Evolutionary conservation across 2,888 invertebrate species (phyloP).

Genomic region (Homarus gammarus): DNA sequence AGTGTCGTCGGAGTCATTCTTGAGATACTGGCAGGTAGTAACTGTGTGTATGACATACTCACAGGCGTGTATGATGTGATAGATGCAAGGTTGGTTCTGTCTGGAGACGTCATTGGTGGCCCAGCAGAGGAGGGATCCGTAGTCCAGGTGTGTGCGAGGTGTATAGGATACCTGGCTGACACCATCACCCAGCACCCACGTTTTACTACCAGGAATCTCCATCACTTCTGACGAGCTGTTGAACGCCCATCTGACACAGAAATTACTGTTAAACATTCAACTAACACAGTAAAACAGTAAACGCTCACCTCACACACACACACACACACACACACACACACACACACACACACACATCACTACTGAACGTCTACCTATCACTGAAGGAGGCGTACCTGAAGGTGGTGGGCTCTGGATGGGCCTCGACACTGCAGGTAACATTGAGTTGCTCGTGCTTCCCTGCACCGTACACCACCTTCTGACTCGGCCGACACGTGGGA

Average conservation of each 20-base stretch:
- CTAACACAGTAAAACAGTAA: too few relatives aligned
- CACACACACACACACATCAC: too few relatives aligned
- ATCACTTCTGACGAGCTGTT: conserved; percentile 73
- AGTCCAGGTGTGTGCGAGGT: conserved; percentile 93
- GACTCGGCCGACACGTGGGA: conserved; percentile 77
- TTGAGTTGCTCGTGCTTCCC: conserved; percentile 77
- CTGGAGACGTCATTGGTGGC: conserved; percentile 90
- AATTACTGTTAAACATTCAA: too few relatives aligned
- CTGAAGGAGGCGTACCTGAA: conserved; percentile 43
- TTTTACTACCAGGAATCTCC: conserved; percentile 41
- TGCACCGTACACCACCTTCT: conserved; percentile 77
- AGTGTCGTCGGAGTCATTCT: too few relatives aligned
- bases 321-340: too few relatives aligned
- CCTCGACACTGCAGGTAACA: conserved; percentile 77
- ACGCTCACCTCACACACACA: too few relatives aligned
- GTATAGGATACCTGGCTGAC: conserved; percentile 82
- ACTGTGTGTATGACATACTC: conserved; percentile 2
- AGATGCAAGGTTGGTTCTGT: conserved; percentile 92
- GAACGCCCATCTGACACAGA: conserved; percentile 72
- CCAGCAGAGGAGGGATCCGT: conserved; percentile 92
- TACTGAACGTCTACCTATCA: too few relatives aligned
- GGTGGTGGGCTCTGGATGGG: conserved; percentile 80
- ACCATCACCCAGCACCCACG: conserved; percentile 52
- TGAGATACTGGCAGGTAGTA: too few relatives aligned
- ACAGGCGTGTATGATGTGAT: conserved; percentile 86